Evolutionary conservation across 2,113 vertebrate species (phyloP), one percentile per base, ranked within the genome.

Genomic region (Heterochromis multidens): DNA sequence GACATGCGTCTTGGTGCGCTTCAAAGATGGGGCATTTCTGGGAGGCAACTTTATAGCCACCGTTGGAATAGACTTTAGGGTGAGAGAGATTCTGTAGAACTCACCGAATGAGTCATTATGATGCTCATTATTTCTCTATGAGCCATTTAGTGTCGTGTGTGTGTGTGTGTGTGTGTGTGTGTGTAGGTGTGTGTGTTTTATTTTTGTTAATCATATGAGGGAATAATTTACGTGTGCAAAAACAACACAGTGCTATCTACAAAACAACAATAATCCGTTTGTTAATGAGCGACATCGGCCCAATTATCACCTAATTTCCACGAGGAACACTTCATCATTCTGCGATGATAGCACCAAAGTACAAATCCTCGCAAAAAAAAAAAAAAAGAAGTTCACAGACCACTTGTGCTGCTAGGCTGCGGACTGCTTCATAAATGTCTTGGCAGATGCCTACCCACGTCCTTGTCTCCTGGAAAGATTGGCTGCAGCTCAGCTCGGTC

Each of bases 31-130:
- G 60, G 97, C 97, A 84, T 99, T 99, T 96, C 97, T 99, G 91
- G 97, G 98, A 90, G 95, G 98, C 93, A 97, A 96, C 94, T 99
- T 99, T 97, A 97, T 99, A 92, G 98, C 98, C 96, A 99, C 99
- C 65, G 99, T 99, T 91, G 99, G 99, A 96, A 99, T 99, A 96
- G 99, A 99, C 97, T 99, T 98, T 94, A 97, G 98, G 98, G 99
- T 99, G 97, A 99, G 98, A 96, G 63, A 82, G 80, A 56, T 83
- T 43, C 81, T 0, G 9, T 85, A 6, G 10, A 79, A 31, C 43
- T 62, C 77, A 16, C 59, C 56, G 67, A 91, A 52, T 27, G 10
- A 79, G 3, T 63, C 25, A 43, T 19, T 62, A 14, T 49, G 12
- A 56, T 65, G 31, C 65, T 79, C 1, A 74, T 58, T 35, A 63